Base-by-base conservation (phyloP, 2,113 vertebrate species). In the Oreochromis tanganicae region DNA sequence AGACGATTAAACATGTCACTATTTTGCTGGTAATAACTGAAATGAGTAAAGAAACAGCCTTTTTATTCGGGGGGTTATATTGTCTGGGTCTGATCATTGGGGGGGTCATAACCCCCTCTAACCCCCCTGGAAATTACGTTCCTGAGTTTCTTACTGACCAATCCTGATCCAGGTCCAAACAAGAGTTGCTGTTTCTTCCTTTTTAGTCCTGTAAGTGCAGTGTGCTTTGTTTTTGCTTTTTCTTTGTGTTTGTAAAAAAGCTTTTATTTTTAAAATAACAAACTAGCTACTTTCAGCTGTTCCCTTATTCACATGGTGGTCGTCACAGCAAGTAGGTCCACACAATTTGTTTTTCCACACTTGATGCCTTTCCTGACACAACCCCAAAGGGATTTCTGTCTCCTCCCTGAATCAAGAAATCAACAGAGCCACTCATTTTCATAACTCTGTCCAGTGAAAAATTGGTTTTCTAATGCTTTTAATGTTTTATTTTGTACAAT, bases 331-430 rank as follows among this genome's bases (percentile, higher is more conserved):
- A 63, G 32, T n/a, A 0, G 32, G 0, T 36, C 32, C 59, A 63
- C 32, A 3, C n/a, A 17, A n/a, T 36, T 63, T 36, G 0, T 19
- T 2, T 0, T 0, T 1, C 8, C 9, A 63, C 59, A 63, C 59
- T n/a, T 36, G 59, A 63, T 2, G 4, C 32, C 32, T 19, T 63
- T 63, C 17, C 59, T 38, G 61, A 66, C 61, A 38, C 61, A 38
- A 66, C 1, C n/a, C 36, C 36, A 9, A 43, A 71, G n/a, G 66
- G n/a, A 4, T 71, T 24, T 43, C n/a, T 24, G 63, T 21, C n/a
- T 24, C 36, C 34, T 68, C 63, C 21, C 36, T 14, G 63, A 0
- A 71, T 24, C 66, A 24, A 43, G n/a, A 43, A 50, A 71, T 43
- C 2, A 16, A 71, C 36, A 71, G 66, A 9, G 38, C 66, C 1